A percentile compares a stretch with the other conserved stretches of the same genome.
These are phyloP conservation scores for Philaethria dido DNA, from an alignment of 2,888 invertebrate genomes.

Conservation along the genomic window DNA sequence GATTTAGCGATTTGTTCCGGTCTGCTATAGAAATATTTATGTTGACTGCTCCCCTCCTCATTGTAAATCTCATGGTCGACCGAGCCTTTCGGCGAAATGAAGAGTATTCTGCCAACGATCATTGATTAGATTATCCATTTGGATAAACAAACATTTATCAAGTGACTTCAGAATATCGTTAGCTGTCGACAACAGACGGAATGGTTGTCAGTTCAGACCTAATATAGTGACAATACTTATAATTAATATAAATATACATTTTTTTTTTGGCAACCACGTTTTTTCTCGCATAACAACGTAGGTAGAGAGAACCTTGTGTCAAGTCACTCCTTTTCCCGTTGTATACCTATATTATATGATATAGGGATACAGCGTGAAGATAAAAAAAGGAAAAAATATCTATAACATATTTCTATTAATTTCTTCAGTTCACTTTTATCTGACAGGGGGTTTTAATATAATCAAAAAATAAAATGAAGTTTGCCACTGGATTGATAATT, in stretches of 20 bases:
- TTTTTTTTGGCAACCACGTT: too few relatives aligned
- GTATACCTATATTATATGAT: too few relatives aligned
- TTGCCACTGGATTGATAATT: not conserved
- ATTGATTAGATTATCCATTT: slow-evolving; percentile 24
- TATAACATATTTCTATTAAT: too few relatives aligned
- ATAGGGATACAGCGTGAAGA: too few relatives aligned
- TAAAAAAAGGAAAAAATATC: too few relatives aligned
- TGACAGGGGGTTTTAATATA: not conserved
- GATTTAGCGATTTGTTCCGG: slow-evolving; percentile 79
- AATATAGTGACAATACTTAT: not conserved
- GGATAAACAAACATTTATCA: not conserved
- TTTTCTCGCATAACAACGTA: too few relatives aligned
- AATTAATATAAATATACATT: too few relatives aligned
- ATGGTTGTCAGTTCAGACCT: not conserved
- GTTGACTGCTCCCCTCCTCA: slow-evolving; percentile 82
- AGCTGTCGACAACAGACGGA: not conserved
- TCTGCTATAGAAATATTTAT: slow-evolving; percentile 83
- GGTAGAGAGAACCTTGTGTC: too few relatives aligned
- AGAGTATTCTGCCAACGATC: slow-evolving; percentile 79
- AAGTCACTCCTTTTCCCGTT: too few relatives aligned
- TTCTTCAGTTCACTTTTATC: too few relatives aligned
- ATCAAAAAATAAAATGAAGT: not conserved
- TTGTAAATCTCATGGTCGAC: slow-evolving; percentile 83
- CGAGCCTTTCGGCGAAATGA: slow-evolving; percentile 82
- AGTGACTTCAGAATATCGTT: not conserved